phyloP scores from a whole-genome alignment of 1,140 invertebrate species.

The Dendroctonus ponderosae region DNA sequence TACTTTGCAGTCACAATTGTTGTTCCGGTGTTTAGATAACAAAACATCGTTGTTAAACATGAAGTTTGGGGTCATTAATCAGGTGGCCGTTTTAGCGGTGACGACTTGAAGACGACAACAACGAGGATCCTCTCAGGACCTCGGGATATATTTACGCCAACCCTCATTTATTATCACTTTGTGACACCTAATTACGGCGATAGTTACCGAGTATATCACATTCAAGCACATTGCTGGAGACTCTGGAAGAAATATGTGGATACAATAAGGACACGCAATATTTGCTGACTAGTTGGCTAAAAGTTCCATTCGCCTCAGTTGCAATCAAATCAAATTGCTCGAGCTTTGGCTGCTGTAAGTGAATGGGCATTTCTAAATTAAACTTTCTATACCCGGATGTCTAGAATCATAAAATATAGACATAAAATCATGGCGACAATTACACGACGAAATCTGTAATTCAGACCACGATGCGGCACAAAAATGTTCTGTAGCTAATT shows the following conservation, averaged over 20 bases:
- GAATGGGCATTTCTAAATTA: too few relatives aligned
- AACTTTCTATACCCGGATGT: neutral
- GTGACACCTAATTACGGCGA: slow-evolving; percentile 44
- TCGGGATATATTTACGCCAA: slow-evolving; percentile 35
- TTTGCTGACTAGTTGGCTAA: neutral
- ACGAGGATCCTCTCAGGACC: slow-evolving; percentile 35
- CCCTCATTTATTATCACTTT: slow-evolving; percentile 45
- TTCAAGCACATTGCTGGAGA: slow-evolving; percentile 6
- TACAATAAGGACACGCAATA: slow-evolving; percentile 4
- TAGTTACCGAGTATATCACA: slow-evolving; percentile 33
- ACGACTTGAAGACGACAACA: slow-evolving; percentile 39
- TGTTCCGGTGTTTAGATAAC: slow-evolving; percentile 47
- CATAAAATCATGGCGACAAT: slow-evolving; percentile 10
- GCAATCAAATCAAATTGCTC: too few relatives aligned
- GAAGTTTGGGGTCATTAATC: slow-evolving; percentile 47
- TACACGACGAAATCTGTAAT: slow-evolving; percentile 22
- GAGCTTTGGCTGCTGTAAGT: neutral
- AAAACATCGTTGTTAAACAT: slow-evolving; percentile 46
- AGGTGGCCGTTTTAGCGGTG: slow-evolving; percentile 38
- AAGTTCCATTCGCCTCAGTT: too few relatives aligned
- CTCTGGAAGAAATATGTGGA: slow-evolving; percentile 2
- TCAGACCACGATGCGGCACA: slow-evolving; percentile 23
- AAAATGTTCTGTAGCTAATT: slow-evolving; percentile 33
- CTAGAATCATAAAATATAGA: neutral
- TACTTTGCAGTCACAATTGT: slow-evolving; percentile 39